Percentiles rank a stretch among this genome's conserved stretches.
Conservation (phyloP, 1,140 invertebrate genomes). For the Drosophila arawakana region DNA sequence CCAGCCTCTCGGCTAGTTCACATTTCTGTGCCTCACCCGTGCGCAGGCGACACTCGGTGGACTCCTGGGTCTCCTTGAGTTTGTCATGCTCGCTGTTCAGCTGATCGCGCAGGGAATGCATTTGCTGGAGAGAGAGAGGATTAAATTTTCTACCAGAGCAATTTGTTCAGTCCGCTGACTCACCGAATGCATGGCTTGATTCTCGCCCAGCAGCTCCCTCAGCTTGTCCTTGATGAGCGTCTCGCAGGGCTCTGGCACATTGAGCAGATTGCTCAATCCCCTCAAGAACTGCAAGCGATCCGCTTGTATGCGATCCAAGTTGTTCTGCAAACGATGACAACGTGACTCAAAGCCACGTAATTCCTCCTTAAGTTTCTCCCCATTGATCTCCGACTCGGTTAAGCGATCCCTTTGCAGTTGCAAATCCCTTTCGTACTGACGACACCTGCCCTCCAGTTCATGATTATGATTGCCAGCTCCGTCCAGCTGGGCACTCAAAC, state of each 20-base stretch:
- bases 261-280: slow-evolving; percentile 68
- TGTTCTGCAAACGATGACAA: slow-evolving; percentile 80
- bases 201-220: slow-evolving; percentile 89
- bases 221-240: slow-evolving; percentile 91
- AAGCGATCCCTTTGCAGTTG: slow-evolving; percentile 78
- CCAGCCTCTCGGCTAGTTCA: slow-evolving; percentile 88
- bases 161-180: slow-evolving; percentile 42
- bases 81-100: slow-evolving; percentile 87
- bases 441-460: slow-evolving; percentile 75
- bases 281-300: slow-evolving; percentile 79
- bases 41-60: slow-evolving; percentile 87
- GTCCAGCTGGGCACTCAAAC: slow-evolving; percentile 73
- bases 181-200: slow-evolving; percentile 90
- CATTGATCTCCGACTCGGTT: slow-evolving; percentile 78
- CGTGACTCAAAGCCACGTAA: slow-evolving; percentile 82
- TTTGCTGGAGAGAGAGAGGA: slow-evolving; percentile 86
- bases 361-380: slow-evolving; percentile 82
- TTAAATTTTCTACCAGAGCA: too few relatives aligned
- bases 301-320: slow-evolving; percentile 75
- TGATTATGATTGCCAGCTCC: slow-evolving; percentile 75
- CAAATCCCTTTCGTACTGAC: slow-evolving; percentile 79
- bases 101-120: slow-evolving; percentile 89
- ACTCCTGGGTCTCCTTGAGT: slow-evolving; percentile 88
- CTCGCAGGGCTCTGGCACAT: slow-evolving; percentile 88
- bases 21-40: slow-evolving; percentile 89